Conservation (phyloP, 1,140 invertebrate species). For the Gryon sp. region DNA sequence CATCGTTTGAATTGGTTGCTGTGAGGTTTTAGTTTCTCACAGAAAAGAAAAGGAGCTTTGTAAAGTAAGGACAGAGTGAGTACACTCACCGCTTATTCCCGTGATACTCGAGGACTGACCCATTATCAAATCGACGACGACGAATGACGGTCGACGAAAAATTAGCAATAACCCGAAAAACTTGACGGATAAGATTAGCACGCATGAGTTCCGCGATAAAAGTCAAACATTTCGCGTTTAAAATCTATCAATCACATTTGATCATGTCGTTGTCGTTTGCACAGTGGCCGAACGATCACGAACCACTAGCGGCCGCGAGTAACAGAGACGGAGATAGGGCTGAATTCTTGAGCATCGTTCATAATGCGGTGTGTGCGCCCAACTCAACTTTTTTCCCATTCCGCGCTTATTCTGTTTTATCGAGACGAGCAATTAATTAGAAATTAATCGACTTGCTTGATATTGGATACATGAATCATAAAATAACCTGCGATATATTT, state of each 20-base stretch:
- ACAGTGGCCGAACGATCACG: slow-evolving; percentile 49
- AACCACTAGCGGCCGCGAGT: slow-evolving; percentile 16
- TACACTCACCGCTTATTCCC: slow-evolving; percentile 75
- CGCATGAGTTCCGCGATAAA: slow-evolving; percentile 61
- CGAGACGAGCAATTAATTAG: too few relatives aligned
- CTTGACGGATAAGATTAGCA: slow-evolving; percentile 47
- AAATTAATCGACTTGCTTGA: too few relatives aligned
- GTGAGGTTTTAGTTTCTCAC: too few relatives aligned
- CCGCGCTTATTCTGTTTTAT: neutral
- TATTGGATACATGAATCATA: too few relatives aligned
- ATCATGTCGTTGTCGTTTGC: slow-evolving; percentile 54
- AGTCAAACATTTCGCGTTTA: slow-evolving; percentile 67
- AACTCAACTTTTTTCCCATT: neutral
- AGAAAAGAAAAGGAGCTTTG: too few relatives aligned
- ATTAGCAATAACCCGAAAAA: slow-evolving; percentile 58
- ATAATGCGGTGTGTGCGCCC: slow-evolving; percentile 3
- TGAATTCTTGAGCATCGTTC: slow-evolving; percentile 32
- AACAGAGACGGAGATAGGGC: slow-evolving; percentile 43
- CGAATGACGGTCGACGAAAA: slow-evolving; percentile 45
- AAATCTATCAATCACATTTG: slow-evolving; percentile 65
- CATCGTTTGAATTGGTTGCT: too few relatives aligned
- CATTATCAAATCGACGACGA: slow-evolving; percentile 63
- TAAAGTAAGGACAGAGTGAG: slow-evolving; percentile 17
- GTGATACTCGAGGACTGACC: slow-evolving; percentile 75
- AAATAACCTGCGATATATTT: too few relatives aligned